Conservation (phyloP, 2,113 vertebrate genomes). For the Tympanuchus pallidicinctus region DNA sequence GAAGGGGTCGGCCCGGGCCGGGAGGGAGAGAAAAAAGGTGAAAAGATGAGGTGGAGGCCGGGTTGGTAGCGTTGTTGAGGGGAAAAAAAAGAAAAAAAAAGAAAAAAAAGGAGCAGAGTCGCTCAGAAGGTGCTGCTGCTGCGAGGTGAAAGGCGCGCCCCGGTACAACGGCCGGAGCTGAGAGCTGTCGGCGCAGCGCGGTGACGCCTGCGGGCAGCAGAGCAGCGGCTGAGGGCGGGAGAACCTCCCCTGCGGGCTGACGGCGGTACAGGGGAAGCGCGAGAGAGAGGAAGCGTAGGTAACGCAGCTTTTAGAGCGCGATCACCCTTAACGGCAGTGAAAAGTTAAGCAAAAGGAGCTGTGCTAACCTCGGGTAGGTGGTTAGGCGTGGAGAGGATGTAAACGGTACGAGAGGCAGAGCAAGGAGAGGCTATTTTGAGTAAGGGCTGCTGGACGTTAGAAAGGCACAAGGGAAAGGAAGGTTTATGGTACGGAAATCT, state of each 20-base stretch:
- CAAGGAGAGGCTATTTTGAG: neutral
- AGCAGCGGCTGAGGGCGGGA: neutral
- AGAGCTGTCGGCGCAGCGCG: accelerated
- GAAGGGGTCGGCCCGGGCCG: too few species aligned
- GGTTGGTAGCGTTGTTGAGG: accelerated
- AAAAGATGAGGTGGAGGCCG: neutral
- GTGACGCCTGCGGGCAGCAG: neutral
- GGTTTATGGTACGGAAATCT: neutral
- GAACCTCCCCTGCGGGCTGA: neutral
- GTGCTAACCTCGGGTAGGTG: neutral
- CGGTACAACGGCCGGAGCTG: accelerated
- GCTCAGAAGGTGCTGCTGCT: neutral
- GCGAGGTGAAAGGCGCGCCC: accelerated
- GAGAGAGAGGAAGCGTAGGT: too few species aligned
- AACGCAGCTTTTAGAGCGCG: neutral
- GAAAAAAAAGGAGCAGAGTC: too few species aligned
- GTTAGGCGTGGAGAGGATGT: too few species aligned
- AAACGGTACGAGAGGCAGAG: neutral
- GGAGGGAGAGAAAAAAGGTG: neutral
- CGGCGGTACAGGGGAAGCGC: neutral
- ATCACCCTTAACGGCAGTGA: neutral
- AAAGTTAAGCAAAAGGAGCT: neutral
- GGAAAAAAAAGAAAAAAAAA: too few species aligned
- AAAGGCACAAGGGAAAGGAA: neutral
- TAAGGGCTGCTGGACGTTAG: neutral